Evolutionary conservation across 2,888 invertebrate genomes (phyloP).

Genomic region (Drosophila birchii): DNA sequence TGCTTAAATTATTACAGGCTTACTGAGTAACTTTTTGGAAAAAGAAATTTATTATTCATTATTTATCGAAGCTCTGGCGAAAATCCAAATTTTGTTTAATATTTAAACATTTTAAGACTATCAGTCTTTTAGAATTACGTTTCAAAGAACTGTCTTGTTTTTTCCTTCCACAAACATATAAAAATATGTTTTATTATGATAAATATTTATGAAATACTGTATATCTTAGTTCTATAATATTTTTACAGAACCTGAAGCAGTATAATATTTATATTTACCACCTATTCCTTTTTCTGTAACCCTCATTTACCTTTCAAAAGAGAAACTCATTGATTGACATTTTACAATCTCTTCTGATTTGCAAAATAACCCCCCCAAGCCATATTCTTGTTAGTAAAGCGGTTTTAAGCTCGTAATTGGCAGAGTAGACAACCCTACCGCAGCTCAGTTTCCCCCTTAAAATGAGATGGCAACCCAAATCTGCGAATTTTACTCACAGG

Average conservation of each 20-base stretch:
- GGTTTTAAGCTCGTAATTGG: conserved; percentile 66
- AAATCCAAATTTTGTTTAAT: accelerated
- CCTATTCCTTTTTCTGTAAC: too few relatives aligned
- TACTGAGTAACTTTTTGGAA: neutral
- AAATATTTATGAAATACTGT: neutral
- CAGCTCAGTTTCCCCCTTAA: neutral
- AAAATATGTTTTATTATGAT: neutral
- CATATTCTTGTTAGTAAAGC: conserved; percentile 45
- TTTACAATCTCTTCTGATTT: neutral
- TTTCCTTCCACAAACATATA: too few relatives aligned
- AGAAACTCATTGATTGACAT: conserved; percentile 1
- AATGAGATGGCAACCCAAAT: neutral
- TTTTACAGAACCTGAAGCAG: neutral
- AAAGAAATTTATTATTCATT: too few relatives aligned
- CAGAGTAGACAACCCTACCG: conserved; percentile 26
- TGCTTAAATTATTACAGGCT: neutral
- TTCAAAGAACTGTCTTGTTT: too few relatives aligned
- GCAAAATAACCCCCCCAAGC: conserved; percentile 6
- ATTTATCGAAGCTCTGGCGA: accelerated
- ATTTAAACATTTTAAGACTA: neutral
- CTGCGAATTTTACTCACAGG: neutral
- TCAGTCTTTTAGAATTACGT: too few relatives aligned
- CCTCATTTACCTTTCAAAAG: neutral
- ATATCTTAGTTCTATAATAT: neutral
- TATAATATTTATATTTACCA: neutral